Conservation (phyloP, 1,140 invertebrate species). For the Semibalanus balanoides region DNA sequence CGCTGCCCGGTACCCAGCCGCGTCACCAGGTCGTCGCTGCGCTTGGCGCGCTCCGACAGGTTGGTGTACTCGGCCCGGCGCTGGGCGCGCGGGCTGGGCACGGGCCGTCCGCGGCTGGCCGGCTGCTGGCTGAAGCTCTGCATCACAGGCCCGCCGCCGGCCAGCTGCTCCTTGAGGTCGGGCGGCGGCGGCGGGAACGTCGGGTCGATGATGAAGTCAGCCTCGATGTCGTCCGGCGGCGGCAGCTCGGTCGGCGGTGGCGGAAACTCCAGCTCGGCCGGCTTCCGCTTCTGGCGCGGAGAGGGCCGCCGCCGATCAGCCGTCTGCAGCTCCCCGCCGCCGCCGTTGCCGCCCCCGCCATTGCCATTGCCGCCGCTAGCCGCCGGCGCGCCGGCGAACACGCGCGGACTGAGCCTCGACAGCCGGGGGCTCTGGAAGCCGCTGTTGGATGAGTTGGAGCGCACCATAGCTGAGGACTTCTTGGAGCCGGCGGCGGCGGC, state of each 20-base stretch:
- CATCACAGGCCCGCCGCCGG: constrained; percentile 11
- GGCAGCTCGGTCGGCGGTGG: constrained; percentile 64
- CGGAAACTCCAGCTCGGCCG: constrained; percentile 69
- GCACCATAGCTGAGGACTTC: constrained; percentile 18
- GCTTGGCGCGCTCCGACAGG: constrained; percentile 10
- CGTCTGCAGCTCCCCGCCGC: too few relatives aligned
- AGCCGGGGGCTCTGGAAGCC: constrained; percentile 18
- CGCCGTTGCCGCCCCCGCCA: constrained; percentile 9
- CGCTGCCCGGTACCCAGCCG: not conserved
- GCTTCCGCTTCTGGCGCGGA: constrained; percentile 23
- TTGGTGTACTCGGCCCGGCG: constrained; percentile 8
- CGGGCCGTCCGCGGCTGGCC: constrained; percentile 11
- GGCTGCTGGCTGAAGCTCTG: constrained; percentile 6
- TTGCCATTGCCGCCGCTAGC: constrained; percentile 15
- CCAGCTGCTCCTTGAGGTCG: constrained; percentile 12
- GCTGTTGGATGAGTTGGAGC: constrained; percentile 19
- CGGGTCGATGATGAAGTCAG: constrained; percentile 17
- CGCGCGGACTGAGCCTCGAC: constrained; percentile 17
- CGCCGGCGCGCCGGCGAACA: constrained; percentile 14
- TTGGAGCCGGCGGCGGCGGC: constrained; percentile 6
- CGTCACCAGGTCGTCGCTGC: not conserved
- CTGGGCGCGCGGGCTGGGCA: not conserved
- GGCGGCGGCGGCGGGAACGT: constrained; percentile 23
- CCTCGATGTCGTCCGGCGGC: constrained; percentile 37
- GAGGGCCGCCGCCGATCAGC: not conserved